Conservation (phyloP, 2,888 invertebrate genomes). For the Tetranychus piercei region DNA sequence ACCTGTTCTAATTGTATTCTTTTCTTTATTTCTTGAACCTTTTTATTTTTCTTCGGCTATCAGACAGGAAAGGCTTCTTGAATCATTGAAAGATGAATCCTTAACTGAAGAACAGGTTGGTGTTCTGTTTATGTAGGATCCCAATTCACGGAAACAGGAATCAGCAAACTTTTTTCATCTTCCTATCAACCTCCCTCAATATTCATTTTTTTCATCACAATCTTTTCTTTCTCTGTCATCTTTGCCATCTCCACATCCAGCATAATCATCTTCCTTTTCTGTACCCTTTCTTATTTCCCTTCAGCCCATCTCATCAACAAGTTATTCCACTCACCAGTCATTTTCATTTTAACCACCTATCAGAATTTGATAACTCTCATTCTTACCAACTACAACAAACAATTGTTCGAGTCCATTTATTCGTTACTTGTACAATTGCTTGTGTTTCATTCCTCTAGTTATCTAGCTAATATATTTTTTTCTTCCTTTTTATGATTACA, state of each 20-base stretch:
- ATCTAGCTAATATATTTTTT: slow-evolving; percentile 15
- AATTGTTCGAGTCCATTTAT: not conserved
- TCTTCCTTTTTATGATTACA: slow-evolving; percentile 6
- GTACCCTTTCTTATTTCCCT: not conserved
- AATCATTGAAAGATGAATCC: slow-evolving; percentile 85
- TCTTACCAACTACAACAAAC: not conserved
- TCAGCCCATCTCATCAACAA: too few species aligned
- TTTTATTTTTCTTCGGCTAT: slow-evolving; percentile 21
- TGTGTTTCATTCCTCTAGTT: not conserved
- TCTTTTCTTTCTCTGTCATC: slow-evolving; percentile 7
- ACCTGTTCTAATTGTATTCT: not conserved
- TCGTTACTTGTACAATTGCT: not conserved
- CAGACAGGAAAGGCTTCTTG: slow-evolving; percentile 61
- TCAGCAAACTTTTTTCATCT: not conserved
- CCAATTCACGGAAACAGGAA: not conserved
- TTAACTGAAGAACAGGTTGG: slow-evolving; percentile 63
- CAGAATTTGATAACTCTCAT: slow-evolving; percentile 15
- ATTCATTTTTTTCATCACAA: not conserved
- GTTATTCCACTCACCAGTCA: too few species aligned
- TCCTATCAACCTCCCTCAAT: not conserved
- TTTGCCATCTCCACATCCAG: not conserved
- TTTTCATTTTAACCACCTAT: slow-evolving; percentile 4
- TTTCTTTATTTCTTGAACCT: not conserved
- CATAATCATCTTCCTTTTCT: slow-evolving; percentile 10
- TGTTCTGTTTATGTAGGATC: not conserved